phyloP scores from a whole-genome alignment of 2,888 invertebrate species.

The Cerastis leucographa region DNA sequence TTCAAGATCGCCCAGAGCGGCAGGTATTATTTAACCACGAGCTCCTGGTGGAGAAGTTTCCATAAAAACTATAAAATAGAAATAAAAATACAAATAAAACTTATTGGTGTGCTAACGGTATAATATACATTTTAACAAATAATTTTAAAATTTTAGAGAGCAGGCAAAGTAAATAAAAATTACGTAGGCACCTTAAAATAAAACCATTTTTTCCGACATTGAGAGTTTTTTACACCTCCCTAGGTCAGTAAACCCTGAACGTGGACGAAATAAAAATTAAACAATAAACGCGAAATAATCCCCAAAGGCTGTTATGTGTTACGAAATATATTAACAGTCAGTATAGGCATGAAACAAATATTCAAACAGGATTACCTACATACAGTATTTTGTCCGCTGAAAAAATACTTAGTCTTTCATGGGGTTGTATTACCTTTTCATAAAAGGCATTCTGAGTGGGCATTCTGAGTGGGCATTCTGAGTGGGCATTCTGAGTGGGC shows the following conservation, averaged over 20 bases:
- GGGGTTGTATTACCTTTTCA: neutral
- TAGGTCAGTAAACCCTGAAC: slow-evolving; percentile 32
- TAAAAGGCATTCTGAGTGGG: neutral
- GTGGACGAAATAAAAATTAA: slow-evolving; percentile 62
- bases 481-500: no score
- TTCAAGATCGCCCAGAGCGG: no score
- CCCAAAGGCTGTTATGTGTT: slow-evolving; percentile 42
- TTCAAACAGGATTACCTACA: slow-evolving; percentile 4
- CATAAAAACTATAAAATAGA: neutral
- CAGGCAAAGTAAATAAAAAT: slow-evolving; percentile 24
- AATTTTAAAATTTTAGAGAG: neutral
- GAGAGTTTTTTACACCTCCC: slow-evolving; percentile 25
- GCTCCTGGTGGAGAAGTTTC: neutral
- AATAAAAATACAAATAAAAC: no score
- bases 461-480: no score
- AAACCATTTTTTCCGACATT: slow-evolving; percentile 38
- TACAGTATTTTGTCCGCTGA: neutral
- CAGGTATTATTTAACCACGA: no score
- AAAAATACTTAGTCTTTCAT: neutral
- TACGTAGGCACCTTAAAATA: slow-evolving; percentile 19
- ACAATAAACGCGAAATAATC: slow-evolving; percentile 59
- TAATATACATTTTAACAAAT: slow-evolving; percentile 2
- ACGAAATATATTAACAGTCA: slow-evolving; percentile 40
- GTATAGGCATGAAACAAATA: slow-evolving; percentile 7
- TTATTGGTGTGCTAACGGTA: neutral